Base-by-base conservation (phyloP, 2,113 vertebrate genomes). In the Cheirogaleus medius region DNA sequence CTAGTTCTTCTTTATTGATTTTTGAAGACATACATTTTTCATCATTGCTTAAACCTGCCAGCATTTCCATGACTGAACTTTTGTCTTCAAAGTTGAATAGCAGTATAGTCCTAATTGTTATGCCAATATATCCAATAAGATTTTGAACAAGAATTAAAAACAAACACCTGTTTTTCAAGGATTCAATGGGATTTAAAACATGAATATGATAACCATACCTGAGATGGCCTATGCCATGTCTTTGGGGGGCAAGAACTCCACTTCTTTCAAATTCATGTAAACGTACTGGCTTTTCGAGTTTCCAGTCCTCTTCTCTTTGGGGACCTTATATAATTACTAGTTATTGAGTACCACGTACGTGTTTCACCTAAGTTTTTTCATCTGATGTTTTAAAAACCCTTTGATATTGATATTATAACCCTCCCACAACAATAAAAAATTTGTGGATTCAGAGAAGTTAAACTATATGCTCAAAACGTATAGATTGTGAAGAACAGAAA, bases 101-200 rank as follows among this genome's bases (percentile, higher is more conserved):
- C 11, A 73, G 20, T 73, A 17, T 21, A 84, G 18, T 47, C 15
- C 63, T 78, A 49, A 68, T 82, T 58, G 21, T 32, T 93, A 60
- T 91, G 91, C 27, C 82, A 78, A 77, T n/a, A 39, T 95, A 96
- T 81, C 52, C 8, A 82, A 73, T 18, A 83, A 71, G 68, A 91
- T 27, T 18, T 97, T 97, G 27, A 95, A 68, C 87, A 96, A 93
- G 93, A 71, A 49, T 87, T 37, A 42, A 71, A 91, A 84, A 84
- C 74, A 95, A 87, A 77, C 27, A 52, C 11, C 60, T 56, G 14
- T 23, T n/a, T 92, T 92, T 56, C n/a, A 82, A 77, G 56, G 39
- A 81, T 81, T 52, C 71, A 49, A 18, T 11, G 60, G 56, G n/a
- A 87, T 29, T 86, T 74, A 80, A 20, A 86, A 78, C 42, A 78